Evolutionary conservation across 2,797 vertebrate species (phyloP).

Genomic region (Thalassophryne amazonica): DNA sequence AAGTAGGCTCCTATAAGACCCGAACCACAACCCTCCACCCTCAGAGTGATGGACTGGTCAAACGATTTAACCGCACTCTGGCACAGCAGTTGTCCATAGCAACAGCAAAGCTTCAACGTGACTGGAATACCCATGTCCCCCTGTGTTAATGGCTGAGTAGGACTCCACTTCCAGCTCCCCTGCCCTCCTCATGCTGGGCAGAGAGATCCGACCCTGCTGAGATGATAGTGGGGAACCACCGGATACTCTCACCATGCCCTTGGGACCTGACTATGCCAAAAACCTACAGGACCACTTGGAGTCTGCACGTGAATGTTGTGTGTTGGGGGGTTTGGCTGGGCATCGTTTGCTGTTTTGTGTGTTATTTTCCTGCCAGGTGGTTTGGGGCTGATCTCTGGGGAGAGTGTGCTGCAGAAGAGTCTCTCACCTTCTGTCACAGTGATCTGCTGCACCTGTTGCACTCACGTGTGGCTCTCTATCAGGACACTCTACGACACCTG

Average conservation of each 20-base stretch:
- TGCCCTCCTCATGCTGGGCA: not conserved
- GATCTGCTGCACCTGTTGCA: too few relatives aligned
- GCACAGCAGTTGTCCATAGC: not conserved
- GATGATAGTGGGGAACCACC: not conserved
- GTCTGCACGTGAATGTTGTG: not conserved
- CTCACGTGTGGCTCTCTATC: too few relatives aligned
- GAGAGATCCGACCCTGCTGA: not conserved
- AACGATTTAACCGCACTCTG: not conserved
- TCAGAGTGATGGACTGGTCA: not conserved
- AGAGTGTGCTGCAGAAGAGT: too few relatives aligned
- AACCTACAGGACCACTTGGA: constrained; percentile 12
- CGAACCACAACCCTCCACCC: not conserved
- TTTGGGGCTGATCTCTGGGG: too few relatives aligned
- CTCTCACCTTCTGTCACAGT: too few relatives aligned
- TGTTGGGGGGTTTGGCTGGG: too few relatives aligned
- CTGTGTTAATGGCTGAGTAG: not conserved
- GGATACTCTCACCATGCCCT: not conserved
- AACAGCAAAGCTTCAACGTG: not conserved
- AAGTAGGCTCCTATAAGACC: not conserved
- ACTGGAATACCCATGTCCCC: not conserved
- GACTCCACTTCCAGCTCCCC: too few relatives aligned
- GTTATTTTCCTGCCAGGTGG: too few relatives aligned
- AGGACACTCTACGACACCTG: too few relatives aligned
- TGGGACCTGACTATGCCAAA: not conserved
- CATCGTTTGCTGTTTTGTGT: too few relatives aligned